Conservation (phyloP, 2,888 invertebrate species). For the Ischnus inquisitorius region DNA sequence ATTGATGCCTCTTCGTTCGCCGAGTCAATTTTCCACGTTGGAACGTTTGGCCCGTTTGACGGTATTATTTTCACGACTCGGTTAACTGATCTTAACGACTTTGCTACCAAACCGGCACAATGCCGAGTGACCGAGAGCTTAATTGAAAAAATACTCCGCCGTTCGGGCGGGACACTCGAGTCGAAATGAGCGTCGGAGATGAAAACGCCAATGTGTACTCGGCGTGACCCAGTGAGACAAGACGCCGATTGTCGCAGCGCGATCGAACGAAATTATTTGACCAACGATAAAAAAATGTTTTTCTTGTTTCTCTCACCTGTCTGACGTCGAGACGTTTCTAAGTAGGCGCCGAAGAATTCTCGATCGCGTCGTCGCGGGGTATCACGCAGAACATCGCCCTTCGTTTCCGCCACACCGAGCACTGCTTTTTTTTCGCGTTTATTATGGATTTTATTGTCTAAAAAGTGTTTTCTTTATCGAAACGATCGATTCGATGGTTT, state of each 20-base stretch:
- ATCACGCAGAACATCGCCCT: conserved; percentile 1
- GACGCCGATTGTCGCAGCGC: conserved; percentile 28
- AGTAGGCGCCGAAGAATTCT: conserved; percentile 8
- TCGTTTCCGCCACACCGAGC: background rate
- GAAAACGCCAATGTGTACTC: conserved; percentile 44
- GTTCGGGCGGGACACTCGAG: background rate
- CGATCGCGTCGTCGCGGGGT: conserved; percentile 12
- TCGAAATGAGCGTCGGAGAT: conserved; percentile 7
- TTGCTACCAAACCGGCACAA: conserved; percentile 15
- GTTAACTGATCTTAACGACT: conserved; percentile 5
- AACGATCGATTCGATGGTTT: background rate
- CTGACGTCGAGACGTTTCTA: conserved; percentile 8
- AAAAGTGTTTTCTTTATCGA: no score
- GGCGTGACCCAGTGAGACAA: conserved; percentile 52
- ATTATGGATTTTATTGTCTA: no score
- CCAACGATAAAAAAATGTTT: conserved; percentile 26
- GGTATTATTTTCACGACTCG: background rate
- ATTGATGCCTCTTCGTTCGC: background rate
- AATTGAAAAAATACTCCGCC: conserved; percentile 13
- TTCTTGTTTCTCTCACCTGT: conserved; percentile 20
- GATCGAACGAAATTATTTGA: conserved; percentile 13
- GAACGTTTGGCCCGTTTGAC: background rate
- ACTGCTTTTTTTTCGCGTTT: background rate
- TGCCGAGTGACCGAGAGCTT: background rate
- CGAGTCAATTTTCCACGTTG: background rate